phyloP scores from a whole-genome alignment of 2,888 invertebrate species.

The Itoplectis maculator region DNA sequence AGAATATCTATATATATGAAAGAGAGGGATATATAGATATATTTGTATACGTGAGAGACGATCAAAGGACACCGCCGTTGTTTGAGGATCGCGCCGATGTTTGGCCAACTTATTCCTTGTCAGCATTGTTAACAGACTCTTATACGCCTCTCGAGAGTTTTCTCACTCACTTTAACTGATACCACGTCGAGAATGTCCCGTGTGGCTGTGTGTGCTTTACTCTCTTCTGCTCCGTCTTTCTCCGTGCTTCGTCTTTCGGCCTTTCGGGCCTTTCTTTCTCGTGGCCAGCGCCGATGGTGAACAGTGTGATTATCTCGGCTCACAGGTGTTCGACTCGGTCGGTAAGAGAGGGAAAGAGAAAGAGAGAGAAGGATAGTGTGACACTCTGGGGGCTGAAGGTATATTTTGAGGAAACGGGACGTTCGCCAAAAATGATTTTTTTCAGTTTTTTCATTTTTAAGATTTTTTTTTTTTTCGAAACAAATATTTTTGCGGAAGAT shows the following conservation, averaged over 20 bases:
- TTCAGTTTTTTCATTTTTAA: not conserved
- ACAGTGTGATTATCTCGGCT: slow-evolving; percentile 54
- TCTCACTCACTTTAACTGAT: slow-evolving; percentile 50
- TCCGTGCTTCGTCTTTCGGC: not conserved
- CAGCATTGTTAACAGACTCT: slow-evolving; percentile 74
- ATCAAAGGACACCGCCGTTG: slow-evolving; percentile 74
- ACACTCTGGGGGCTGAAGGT: slow-evolving; percentile 24
- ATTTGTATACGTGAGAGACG: slow-evolving; percentile 47
- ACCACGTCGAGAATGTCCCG: slow-evolving; percentile 17
- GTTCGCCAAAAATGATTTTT: not conserved
- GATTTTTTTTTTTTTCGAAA: not conserved
- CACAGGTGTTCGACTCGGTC: slow-evolving; percentile 51
- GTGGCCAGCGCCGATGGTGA: too few relatives aligned
- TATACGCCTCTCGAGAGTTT: slow-evolving; percentile 56
- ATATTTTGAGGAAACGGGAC: slow-evolving; percentile 20
- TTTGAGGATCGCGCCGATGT: slow-evolving; percentile 75
- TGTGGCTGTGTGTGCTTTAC: slow-evolving; percentile 12
- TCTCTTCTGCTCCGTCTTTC: slow-evolving; percentile 28
- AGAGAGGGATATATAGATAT: slow-evolving; percentile 14
- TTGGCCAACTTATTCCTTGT: slow-evolving; percentile 75
- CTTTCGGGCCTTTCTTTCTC: slow-evolving; percentile 38
- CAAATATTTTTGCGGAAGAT: too few relatives aligned
- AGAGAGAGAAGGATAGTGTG: slow-evolving; percentile 25
- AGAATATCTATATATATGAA: not conserved
- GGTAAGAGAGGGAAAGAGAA: slow-evolving; percentile 32